Evolutionary conservation across 2,113 vertebrate genomes (phyloP), one percentile per base, ranked within the genome.

Genomic region (Sula dactylatra): DNA sequence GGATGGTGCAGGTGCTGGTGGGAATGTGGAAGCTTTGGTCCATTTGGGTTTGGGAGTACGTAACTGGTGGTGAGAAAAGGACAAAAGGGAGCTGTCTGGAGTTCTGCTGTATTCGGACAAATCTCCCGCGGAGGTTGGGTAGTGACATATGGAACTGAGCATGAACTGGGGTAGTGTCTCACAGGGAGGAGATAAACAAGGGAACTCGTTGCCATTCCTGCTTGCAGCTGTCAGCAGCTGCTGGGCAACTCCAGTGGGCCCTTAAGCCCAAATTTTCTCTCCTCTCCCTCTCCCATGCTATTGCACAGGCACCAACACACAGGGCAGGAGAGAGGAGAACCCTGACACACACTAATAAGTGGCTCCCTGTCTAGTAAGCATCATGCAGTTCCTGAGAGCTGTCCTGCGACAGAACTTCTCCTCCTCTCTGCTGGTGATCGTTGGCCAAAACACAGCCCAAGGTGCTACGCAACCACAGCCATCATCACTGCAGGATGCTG

Each of bases 341-440:
- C 50, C 34, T 83, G 50, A 40, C 54, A 21, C 15, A 9, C 59
- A 45, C 64, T 97, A 94, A 98, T 66, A 76, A 76, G 27, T 3
- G 3, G 21, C 69, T 90, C 16, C 86, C 24, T 96, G 72, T 96
- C 49, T 98, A 99, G 99, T 98, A 82, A 98, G 99, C 97, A 98
- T 98, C 88, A 93, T 99, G 91, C 97, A 98, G 86, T 97, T 99
- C 90, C 98, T 99, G 95, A 98, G 98, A 98, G 97, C 95, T 55
- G 67, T 98, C 10, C 97, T 99, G 69, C 98, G 92, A 61, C 98
- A 98, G 91, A 98, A 98, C 90, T 98, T 99, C 77, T 98, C 96
- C 45, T 99, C 99, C 14, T 93, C 98, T 20, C 90, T 99, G 73
- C 97, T 99, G 91, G 83, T 88, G 66, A 92, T 99, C 31, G 14